Evolutionary conservation across 2,888 invertebrate genomes (phyloP).

Genomic region (Scaeva pyrastri): DNA sequence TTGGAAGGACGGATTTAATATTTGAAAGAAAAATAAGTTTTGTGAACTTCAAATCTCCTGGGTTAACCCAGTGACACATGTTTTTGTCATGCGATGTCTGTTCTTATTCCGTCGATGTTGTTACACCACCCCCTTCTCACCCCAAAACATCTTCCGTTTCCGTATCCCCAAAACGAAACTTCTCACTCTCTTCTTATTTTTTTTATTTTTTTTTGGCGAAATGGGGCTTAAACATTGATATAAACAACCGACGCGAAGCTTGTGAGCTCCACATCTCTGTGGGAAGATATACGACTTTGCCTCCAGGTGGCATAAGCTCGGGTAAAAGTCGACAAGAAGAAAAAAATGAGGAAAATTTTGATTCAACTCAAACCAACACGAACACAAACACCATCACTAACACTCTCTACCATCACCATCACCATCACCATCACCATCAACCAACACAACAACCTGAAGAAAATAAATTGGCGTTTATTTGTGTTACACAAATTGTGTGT

Average conservation of each 20-base stretch:
- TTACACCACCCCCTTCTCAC: slow-evolving; percentile 7
- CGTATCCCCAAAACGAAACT: slow-evolving; percentile 52
- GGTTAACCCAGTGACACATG: slow-evolving; percentile 50
- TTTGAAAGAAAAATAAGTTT: slow-evolving; percentile 50
- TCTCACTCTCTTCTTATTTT: neutral
- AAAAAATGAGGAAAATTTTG: slow-evolving; percentile 35
- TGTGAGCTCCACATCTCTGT: slow-evolving; percentile 47
- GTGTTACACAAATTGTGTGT: slow-evolving; percentile 67
- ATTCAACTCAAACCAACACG: slow-evolving; percentile 25
- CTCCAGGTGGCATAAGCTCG: slow-evolving; percentile 44
- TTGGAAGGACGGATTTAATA: slow-evolving; percentile 34
- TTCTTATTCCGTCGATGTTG: neutral
- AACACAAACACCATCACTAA: too few species aligned
- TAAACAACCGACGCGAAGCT: slow-evolving; percentile 57
- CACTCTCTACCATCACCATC: too few species aligned
- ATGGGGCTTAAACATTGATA: slow-evolving; percentile 62
- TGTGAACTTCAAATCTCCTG: slow-evolving; percentile 59
- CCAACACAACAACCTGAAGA: slow-evolving; percentile 9
- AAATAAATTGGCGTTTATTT: slow-evolving; percentile 70
- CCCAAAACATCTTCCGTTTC: slow-evolving; percentile 15
- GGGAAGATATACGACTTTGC: neutral
- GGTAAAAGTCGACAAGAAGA: neutral
- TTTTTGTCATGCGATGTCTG: slow-evolving; percentile 35
- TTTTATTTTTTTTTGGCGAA: neutral
- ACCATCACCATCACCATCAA: neutral